These are phyloP conservation scores for Sycobia sp. DNA, from an alignment of 1,140 invertebrate genomes.

Conservation along the genomic window DNA sequence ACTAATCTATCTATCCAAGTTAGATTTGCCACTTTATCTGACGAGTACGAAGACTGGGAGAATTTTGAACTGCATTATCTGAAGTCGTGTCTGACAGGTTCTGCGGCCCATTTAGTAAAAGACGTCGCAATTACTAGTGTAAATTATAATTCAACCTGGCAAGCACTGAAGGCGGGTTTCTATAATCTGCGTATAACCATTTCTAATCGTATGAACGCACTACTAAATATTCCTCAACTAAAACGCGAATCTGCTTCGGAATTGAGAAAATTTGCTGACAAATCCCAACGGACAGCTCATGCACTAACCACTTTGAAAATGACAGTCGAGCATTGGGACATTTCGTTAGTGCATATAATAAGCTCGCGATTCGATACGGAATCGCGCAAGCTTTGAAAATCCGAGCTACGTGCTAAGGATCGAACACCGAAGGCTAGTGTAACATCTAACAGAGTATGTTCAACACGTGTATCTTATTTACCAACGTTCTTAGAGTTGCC, in stretches of 20 bases:
- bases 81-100: constrained; percentile 9
- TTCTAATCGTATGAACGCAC: background rate
- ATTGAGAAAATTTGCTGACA: background rate
- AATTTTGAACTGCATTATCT: constrained; percentile 12
- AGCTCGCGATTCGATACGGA: no score
- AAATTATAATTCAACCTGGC: constrained; percentile 14
- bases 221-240: background rate
- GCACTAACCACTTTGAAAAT: background rate
- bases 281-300: background rate
- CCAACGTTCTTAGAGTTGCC: no score
- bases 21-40: no score
- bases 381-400: no score
- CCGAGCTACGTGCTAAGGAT: no score
- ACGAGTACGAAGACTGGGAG: no score
- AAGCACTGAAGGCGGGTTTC: background rate
- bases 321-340: no score
- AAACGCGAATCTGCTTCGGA: background rate
- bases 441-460: no score
- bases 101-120: constrained; percentile 11
- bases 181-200: constrained; percentile 2
- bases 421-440: no score
- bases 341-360: background rate
- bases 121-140: background rate
- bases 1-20: no score
- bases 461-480: no score